Evolutionary conservation across 2,888 invertebrate species (phyloP), one percentile per base, ranked within the genome.

Genomic region (Amblyjoppa proteus): DNA sequence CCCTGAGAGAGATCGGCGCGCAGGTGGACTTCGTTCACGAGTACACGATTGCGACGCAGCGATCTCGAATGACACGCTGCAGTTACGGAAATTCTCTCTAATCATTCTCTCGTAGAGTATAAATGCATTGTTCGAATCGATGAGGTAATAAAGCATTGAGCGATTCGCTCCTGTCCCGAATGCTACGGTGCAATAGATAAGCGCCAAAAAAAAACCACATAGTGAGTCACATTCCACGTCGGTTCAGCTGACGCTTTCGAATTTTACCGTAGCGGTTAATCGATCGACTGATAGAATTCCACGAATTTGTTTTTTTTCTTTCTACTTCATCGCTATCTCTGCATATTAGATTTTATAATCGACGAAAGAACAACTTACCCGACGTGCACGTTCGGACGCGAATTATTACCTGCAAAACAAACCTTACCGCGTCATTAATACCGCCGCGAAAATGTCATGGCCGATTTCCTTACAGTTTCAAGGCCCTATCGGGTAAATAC

Each of bases 381-480:
- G 56, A 28, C 13, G 58, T 58, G 4, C 58, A 28, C 28, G 58
- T 58, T 58, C 13, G 3, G 3, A 25, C 25, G 58, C 28, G 58
- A 58, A 28, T 64, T 64, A 83, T 79, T 68, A 74, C 61, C 38
- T 58, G 53, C 81, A 61, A 56, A 75, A 64, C 53, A 83, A 58
- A 64, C 69, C 71, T 75, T 74, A 69, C 74, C 61, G 73, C 38
- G 77, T 41, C 77, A 73, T 68, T 77, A 64, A 61, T 69, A 83
- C 76, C 70, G 71, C 64, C 70, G 81, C 81, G 87, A 88, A 88
- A 87, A 86, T 89, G 89, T 90, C 89, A 89, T 87, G 89, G 88
- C 79, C 88, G 88, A 88, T 90, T 89, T 88, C 88, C 89, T 86
- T 89, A 90, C 88, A 69, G 83, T 86, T 88, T 87, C 64, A 90